These are phyloP conservation scores for Tiliacea citrago DNA, from an alignment of 2,888 invertebrate species.

Conservation along the genomic window DNA sequence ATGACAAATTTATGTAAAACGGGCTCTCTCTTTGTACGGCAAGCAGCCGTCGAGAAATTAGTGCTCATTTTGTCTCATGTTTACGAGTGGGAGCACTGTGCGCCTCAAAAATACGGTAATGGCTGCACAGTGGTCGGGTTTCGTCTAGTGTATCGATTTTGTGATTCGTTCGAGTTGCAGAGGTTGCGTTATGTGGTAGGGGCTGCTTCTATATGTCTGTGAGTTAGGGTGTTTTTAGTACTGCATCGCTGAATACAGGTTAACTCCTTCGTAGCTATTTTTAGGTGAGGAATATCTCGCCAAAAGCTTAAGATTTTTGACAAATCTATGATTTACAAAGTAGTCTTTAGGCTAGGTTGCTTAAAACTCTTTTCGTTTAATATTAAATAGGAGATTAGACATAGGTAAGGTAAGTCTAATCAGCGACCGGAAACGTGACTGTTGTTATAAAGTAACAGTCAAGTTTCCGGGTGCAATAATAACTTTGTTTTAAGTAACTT, in stretches of 20 bases:
- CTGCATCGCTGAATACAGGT: conserved; percentile 13
- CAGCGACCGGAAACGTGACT: too few relatives aligned
- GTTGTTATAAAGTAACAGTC: neutral
- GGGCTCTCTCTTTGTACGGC: conserved; percentile 77
- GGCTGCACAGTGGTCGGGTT: conserved; percentile 72
- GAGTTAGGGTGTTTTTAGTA: conserved; percentile 10
- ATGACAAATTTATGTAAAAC: conserved; percentile 90
- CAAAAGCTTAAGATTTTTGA: neutral
- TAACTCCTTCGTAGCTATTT: neutral
- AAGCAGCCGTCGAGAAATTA: conserved; percentile 82
- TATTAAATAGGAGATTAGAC: neutral
- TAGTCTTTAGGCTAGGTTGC: neutral
- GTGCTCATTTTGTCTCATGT: conserved; percentile 87
- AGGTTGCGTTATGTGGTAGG: conserved; percentile 41
- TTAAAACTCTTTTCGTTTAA: neutral
- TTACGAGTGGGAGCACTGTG: conserved; percentile 82
- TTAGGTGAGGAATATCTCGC: neutral
- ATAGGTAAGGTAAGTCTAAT: too few relatives aligned
- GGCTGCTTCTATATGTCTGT: conserved; percentile 1
- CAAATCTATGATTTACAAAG: neutral
- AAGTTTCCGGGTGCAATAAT: neutral
- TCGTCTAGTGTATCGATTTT: conserved; percentile 79
- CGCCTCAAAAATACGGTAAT: conserved; percentile 86
- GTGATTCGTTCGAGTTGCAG: conserved; percentile 63
- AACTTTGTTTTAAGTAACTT: neutral